Evolutionary conservation across 2,888 invertebrate species (phyloP).

Genomic region (Suillia variegata): DNA sequence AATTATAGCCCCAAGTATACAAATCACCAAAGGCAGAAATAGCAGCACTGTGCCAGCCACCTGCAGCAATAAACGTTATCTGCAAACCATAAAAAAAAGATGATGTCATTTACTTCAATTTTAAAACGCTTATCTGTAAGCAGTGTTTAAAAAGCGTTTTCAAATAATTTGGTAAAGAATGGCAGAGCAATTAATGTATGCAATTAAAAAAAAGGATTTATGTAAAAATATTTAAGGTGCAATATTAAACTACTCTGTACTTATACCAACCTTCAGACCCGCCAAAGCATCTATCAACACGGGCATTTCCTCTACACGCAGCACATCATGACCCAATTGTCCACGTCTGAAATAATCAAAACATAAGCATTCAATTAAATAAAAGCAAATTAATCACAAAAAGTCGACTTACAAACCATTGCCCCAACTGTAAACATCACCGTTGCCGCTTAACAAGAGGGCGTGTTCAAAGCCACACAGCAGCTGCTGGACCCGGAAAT

Average conservation of each 20-base stretch:
- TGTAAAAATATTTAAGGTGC: too few relatives aligned
- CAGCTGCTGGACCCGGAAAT: conserved; percentile 68
- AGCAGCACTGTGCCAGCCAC: conserved; percentile 87
- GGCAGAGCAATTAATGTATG: too few relatives aligned
- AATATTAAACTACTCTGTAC: too few relatives aligned
- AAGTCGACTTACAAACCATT: conserved; percentile 74
- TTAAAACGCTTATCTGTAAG: too few relatives aligned
- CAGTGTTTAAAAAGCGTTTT: too few relatives aligned
- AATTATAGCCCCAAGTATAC: conserved; percentile 93
- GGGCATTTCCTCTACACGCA: conserved; percentile 67
- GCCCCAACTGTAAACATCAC: conserved; percentile 82
- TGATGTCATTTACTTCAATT: background rate
- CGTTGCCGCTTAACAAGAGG: conserved; percentile 71
- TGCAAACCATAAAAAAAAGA: conserved; percentile 30
- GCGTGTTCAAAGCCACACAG: conserved; percentile 83
- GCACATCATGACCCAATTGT: conserved; percentile 81
- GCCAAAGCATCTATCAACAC: conserved; percentile 73
- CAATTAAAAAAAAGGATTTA: too few relatives aligned
- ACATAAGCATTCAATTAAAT: too few relatives aligned
- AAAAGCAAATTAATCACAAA: too few relatives aligned
- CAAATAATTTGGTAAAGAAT: too few relatives aligned
- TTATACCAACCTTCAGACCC: conserved; percentile 67
- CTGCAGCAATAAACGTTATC: conserved; percentile 74
- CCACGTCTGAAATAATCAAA: conserved; percentile 83
- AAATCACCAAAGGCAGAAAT: conserved; percentile 80